Evolutionary conservation across 2,888 invertebrate species (phyloP), one percentile per base, ranked within the genome.

Genomic region (Epirrita christyi): DNA sequence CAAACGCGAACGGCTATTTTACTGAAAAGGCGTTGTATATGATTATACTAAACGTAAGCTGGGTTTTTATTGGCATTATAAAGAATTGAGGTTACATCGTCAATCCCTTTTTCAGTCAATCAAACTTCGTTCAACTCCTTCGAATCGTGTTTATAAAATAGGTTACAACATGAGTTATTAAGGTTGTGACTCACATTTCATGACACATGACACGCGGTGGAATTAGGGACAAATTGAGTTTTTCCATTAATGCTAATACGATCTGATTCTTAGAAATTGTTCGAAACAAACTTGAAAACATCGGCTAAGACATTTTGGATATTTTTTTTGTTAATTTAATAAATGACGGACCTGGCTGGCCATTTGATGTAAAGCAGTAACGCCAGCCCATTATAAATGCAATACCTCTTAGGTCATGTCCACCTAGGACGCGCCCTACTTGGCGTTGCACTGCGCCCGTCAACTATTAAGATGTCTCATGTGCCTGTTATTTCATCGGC

Each of bases 51-150:
- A 0, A 32, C 32, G 32, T 32, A 32, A 32, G 8, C 6, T 8
- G 32, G 8, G 8, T 32, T 29, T 1, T 43, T 29, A 34, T 27
- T 7, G 36, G n/a, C 10, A 6, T 11, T 14, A 32, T 57, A 52
- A 59, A 61, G 52, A 57, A 59, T 54, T 41, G 42, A 55, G 59
- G 57, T 55, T 60, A 55, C 40, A 3, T 41, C 45, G 8, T 7
- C 49, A 57, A 52, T 53, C 67, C 59, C 63, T 67, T 70, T 48
- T 69, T 52, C 65, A 63, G 64, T 55, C 63, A 64, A 72, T 68
- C 64, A 66, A 66, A 66, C 58, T 58, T 48, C 37, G 52, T 52
- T 59, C 52, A 55, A 52, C 52, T 58, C 54, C 44, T 57, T 49
- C 41, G 59, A 67, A 59, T 64, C 46, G 52, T 48, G 59, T 58